Evolutionary conservation across 2,113 vertebrate species (phyloP), one percentile per base, ranked within the genome.

Genomic region (Salminus brasiliensis): DNA sequence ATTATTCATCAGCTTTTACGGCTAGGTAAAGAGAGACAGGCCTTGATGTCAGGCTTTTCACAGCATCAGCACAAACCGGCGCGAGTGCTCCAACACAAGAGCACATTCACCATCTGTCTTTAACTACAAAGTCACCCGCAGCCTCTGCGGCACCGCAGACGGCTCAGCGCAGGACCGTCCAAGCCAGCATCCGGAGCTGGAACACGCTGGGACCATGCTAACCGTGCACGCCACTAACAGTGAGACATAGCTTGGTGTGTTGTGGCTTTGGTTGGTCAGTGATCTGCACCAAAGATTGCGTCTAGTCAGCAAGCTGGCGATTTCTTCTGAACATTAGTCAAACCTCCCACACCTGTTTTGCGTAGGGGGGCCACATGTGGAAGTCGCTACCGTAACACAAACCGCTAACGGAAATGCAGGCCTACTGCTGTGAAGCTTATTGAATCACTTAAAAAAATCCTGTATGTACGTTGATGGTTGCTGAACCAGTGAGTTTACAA

Each of bases 81-180:
- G 55, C 57, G 69, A 81, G 45, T 67, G 72, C 72, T 70, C 75
- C 74, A 84, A 74, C 75, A 81, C 69, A 57, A 78, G 76, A 80
- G 80, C 70, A 80, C 80, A 52, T 78, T 73, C 73, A 81, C 86
- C 84, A 88, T 87, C 84, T 88, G 87, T 87, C 85, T 85, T 71
- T 53, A 39, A 72, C 79, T 80, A 79, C 81, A 86, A 85, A 81
- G 83, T 82, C 85, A 80, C 79, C 76, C 81, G 63, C 84, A 80
- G 66, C 76, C 60, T 71, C 62, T 30, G 57, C 63, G 71, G 71
- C 65, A 73, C 25, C 30, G 55, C 67, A 73, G 62, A 81, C 75
- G 73, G 66, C 76, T 87, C 67, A 11, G 43, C 23, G 27, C 12
- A 9, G 23, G 15, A 53, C 18, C 36, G 36, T 30, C 32, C 71